A percentile compares a stretch with the other conserved stretches of the same genome.
Conservation (phyloP, 2,797 vertebrate species). For the Falco naumanni region DNA sequence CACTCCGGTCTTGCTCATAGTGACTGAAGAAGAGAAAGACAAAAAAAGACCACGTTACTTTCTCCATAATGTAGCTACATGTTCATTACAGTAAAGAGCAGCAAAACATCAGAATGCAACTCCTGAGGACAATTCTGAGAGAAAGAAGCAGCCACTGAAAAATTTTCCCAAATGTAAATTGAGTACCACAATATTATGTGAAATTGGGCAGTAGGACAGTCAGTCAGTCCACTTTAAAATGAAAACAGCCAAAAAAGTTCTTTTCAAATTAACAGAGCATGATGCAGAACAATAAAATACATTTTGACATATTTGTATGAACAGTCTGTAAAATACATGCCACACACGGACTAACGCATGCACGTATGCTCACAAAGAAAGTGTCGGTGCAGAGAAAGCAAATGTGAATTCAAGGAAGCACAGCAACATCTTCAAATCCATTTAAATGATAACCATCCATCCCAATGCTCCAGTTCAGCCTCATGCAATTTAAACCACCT, state of each 20-base stretch:
- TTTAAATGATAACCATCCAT: not conserved
- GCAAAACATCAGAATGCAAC: not conserved
- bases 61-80: not conserved
- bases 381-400: not conserved
- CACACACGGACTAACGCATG: accelerated
- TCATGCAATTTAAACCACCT: not conserved
- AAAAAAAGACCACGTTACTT: constrained; percentile 22
- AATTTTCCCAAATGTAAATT: not conserved
- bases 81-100: not conserved
- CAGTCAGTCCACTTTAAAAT: not conserved
- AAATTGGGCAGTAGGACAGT: not conserved
- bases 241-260: not conserved
- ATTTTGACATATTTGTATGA: not conserved
- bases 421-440: not conserved
- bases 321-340: not conserved
- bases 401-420: not conserved
- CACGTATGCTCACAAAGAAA: accelerated
- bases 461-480: not conserved
- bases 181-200: not conserved
- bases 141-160: not conserved
- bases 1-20: constrained; percentile 94
- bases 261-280: not conserved
- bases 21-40: constrained; percentile 82
- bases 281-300: not conserved
- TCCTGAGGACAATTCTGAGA: not conserved